Evolutionary conservation across 2,113 vertebrate genomes (phyloP).

Genomic region (Channa argus): DNA sequence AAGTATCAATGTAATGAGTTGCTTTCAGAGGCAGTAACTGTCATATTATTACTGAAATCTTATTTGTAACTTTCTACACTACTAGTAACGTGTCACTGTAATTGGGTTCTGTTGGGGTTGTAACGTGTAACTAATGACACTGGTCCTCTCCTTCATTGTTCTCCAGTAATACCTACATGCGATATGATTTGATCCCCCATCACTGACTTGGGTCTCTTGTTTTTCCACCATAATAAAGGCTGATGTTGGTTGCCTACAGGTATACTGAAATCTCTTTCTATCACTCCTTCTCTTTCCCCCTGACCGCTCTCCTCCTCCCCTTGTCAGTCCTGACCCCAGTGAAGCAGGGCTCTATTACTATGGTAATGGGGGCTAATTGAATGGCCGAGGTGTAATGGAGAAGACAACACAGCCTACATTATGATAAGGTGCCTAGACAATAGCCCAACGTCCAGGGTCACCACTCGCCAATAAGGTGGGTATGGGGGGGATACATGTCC

Average conservation of each 20-base stretch:
- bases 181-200: conserved; percentile 18
- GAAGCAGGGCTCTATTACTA: conserved; percentile 84
- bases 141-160: conserved; percentile 22
- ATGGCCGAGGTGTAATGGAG: conserved; percentile 84
- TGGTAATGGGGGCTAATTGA: conserved; percentile 88
- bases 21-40: too few relatives aligned
- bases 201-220: conserved; percentile 18
- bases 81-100: too few relatives aligned
- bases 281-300: conserved; percentile 44
- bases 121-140: too few relatives aligned
- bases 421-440: conserved; percentile 85
- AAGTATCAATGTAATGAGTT: too few relatives aligned
- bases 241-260: conserved; percentile 49
- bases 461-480: conserved; percentile 73
- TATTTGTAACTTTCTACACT: too few relatives aligned
- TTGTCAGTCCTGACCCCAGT: conserved; percentile 83
- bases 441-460: conserved; percentile 77
- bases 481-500: conserved; percentile 75
- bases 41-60: too few relatives aligned
- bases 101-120: too few relatives aligned
- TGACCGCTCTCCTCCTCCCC: conserved; percentile 78
- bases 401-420: conserved; percentile 86
- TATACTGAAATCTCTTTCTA: conserved; percentile 60
- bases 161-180: neutral
- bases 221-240: conserved; percentile 25